Base-by-base conservation (phyloP, 2,888 invertebrate species). In the Selenia dentaria region DNA sequence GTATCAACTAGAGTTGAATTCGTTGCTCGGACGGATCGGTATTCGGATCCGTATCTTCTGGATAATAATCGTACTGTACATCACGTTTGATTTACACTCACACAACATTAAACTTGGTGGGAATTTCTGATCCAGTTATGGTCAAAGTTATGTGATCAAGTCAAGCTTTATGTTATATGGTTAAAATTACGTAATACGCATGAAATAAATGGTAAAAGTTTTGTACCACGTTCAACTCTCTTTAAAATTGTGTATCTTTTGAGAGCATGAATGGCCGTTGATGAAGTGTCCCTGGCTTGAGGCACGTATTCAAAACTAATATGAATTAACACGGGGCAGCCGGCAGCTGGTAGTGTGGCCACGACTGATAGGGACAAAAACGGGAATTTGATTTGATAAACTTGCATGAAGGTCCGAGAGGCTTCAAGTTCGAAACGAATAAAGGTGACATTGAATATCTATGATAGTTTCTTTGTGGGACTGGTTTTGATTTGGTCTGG, bases 261-360 rank as follows among this genome's bases (percentile, higher is more conserved):
- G 47, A 48, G 33, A 37, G 28, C 28, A 3, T 48, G 57, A 57
- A 54, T 57, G 32, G 26, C 24, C 40, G 46, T 14, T 54, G 54
- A 57, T 54, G 54, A 54, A 54, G 52, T 40, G 54, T 57, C 37
- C 42, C 48, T 32, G 25, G 43, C 31, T 24, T 11, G 28, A 14
- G 43, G 40, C 43, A 47, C 45, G 47, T 50, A 43, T 44, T 45
- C 47, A 50, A 32, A 32, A 48, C 48, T 45, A 52, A 48, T 51
- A 37, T 42, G 46, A 54, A 51, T 57, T 49, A 57, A 42, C 49
- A 53, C 46, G 33, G 33, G 22, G 4, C 10, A 13, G 12, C 27
- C 22, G 22, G 31, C 8, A 22, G n/a, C 26, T 16, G 2, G 24
- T 27, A 9, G 10, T 27, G 41, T 48, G 24, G 11, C 33, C 41